A percentile compares a stretch with the other conserved stretches of the same genome.
Evolutionary conservation across 2,888 invertebrate species (phyloP).

Genomic region (Apoda limacodes): DNA sequence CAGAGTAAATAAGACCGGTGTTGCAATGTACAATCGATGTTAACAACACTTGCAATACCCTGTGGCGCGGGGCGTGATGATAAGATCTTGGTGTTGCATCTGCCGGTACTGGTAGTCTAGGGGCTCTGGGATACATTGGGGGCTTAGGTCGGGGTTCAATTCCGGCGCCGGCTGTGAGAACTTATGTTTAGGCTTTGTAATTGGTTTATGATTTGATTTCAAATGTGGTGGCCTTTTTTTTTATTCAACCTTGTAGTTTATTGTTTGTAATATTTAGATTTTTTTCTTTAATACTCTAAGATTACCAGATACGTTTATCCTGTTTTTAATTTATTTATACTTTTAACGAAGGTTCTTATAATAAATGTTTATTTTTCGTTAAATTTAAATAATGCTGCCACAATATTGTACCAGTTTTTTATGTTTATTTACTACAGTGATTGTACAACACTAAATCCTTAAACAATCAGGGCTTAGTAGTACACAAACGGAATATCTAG

Average conservation of each 20-base stretch:
- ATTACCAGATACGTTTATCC: too few relatives aligned
- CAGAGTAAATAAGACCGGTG: slow-evolving; percentile 45
- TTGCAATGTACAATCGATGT: slow-evolving; percentile 39
- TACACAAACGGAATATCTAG: slow-evolving; percentile 53
- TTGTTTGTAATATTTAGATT: too few relatives aligned
- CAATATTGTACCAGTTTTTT: slow-evolving; percentile 34
- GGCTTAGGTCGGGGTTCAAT: slow-evolving; percentile 49
- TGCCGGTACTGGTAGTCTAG: slow-evolving; percentile 38
- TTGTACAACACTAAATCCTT: slow-evolving; percentile 50
- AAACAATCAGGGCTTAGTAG: slow-evolving; percentile 56
- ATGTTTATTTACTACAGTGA: slow-evolving; percentile 44
- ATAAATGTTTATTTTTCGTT: slow-evolving; percentile 44
- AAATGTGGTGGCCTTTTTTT: slow-evolving; percentile 12
- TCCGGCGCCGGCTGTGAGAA: slow-evolving; percentile 52
- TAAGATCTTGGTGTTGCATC: slow-evolving; percentile 61
- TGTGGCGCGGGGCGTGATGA: slow-evolving; percentile 50
- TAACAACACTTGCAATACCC: slow-evolving; percentile 52
- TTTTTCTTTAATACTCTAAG: too few relatives aligned
- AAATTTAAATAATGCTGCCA: too few relatives aligned
- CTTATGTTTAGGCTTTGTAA: slow-evolving; percentile 32
- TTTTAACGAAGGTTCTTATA: too few relatives aligned
- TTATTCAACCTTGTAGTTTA: slow-evolving; percentile 1
- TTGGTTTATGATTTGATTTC: slow-evolving; percentile 56
- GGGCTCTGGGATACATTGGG: slow-evolving; percentile 26
- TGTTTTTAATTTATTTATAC: too few relatives aligned